Conservation (phyloP, 2,113 vertebrate genomes). For the Laterallus jamaicensis region DNA sequence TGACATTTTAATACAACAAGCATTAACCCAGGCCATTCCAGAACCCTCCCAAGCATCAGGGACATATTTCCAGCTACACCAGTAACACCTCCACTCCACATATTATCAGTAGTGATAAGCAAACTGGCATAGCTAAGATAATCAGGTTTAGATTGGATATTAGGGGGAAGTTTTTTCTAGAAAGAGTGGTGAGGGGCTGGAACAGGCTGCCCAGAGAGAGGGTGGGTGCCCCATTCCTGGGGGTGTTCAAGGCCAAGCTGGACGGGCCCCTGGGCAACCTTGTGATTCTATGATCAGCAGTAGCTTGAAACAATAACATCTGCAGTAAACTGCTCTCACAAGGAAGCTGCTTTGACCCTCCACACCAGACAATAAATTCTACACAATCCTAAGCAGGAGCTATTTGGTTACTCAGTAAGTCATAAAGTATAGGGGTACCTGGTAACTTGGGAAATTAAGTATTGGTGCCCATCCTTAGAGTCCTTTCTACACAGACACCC, state of each 20-base stretch:
- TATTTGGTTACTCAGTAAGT: background rate
- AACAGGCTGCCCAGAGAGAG: too few relatives aligned
- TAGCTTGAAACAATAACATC: background rate
- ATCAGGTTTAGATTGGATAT: too few relatives aligned
- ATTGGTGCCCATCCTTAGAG: background rate
- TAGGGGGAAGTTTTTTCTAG: too few relatives aligned
- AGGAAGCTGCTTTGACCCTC: accelerated
- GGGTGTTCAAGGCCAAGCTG: too few relatives aligned
- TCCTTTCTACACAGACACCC: background rate
- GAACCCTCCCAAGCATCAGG: background rate
- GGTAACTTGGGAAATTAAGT: background rate
- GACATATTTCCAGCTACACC: background rate
- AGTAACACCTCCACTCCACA: background rate
- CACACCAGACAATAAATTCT: background rate
- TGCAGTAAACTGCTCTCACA: background rate
- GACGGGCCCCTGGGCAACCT: too few relatives aligned
- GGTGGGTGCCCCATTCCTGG: too few relatives aligned
- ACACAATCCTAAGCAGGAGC: background rate
- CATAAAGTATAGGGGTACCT: background rate
- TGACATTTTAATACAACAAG: background rate
- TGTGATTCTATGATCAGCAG: background rate
- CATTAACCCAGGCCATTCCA: background rate
- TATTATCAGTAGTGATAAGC: accelerated
- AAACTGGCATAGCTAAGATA: background rate
- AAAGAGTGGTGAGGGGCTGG: too few relatives aligned